Conservation (phyloP, 2,797 vertebrate species). For the Hippopotamyrus pictus region DNA sequence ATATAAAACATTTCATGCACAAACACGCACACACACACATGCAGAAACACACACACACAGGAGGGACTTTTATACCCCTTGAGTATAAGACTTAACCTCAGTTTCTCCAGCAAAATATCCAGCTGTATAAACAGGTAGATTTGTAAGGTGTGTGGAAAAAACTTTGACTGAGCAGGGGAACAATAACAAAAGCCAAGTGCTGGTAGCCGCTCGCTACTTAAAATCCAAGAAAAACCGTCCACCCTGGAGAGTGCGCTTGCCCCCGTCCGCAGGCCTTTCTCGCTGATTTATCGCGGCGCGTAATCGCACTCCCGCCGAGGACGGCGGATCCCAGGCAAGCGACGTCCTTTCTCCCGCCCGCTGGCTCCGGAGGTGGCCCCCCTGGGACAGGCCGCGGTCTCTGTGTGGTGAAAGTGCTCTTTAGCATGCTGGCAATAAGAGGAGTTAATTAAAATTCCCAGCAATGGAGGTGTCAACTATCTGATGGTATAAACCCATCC, state of each 20-base stretch:
- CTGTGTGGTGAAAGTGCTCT: constrained; percentile 73
- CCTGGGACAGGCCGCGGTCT: constrained; percentile 74
- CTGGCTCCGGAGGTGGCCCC: constrained; percentile 83
- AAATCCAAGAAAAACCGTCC: neutral
- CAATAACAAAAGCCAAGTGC: neutral
- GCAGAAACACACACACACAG: neutral
- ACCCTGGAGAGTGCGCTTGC: too few species aligned
- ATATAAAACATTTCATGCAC: too few species aligned
- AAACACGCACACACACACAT: too few species aligned
- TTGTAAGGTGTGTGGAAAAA: neutral
- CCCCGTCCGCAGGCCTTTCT: neutral
- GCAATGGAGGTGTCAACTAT: constrained; percentile 80
- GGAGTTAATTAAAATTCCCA: constrained; percentile 91
- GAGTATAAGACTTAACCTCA: neutral
- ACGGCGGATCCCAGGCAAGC: neutral
- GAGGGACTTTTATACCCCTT: neutral
- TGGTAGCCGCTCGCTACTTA: neutral
- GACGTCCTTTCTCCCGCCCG: constrained; percentile 67
- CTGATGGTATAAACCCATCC: constrained; percentile 72
- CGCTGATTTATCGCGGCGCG: neutral
- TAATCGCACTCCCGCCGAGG: neutral
- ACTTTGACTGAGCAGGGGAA: neutral
- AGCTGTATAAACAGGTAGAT: neutral
- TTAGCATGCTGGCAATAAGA: constrained; percentile 76
- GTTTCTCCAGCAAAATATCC: neutral